Base-by-base conservation (phyloP, 64 coral and sea anemone genomes). In the Montipora cactus region DNA sequence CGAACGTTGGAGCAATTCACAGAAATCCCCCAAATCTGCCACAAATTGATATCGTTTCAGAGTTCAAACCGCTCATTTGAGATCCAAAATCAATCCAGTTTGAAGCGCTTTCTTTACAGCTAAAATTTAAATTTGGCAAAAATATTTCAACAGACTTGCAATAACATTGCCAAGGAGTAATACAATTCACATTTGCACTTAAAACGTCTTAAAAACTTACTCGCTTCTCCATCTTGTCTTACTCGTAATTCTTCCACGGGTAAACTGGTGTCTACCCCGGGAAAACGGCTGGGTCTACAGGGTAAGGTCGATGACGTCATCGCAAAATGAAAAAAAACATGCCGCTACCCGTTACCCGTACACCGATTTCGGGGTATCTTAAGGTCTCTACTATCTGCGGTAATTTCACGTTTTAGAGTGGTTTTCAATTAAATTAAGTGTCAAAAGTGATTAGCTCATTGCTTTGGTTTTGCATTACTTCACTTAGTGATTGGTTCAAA, bases 111-210 rank as follows among this genome's bases (percentile, higher is more conserved):
- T 88, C 84, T 77, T 89, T 89, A 79, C 88, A 78, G 88, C 88
- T 90, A 19, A 89, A 90, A 90, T 79, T 79, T n/a, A 79, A 79
- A 89, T 76, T 90, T 90, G 88, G 88, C 52, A 67, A 68, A 90
- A 90, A 90, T 79, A 90, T 90, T 79, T 90, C 22, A 90, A 79
- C 88, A 90, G 73, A 90, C 88, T 90, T 90, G 76, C 75, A 67
- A 90, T 79, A 89, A 44, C 50, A 89, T 89, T 89, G 87, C 87
- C 87, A 74, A 89, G 72, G 18, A 89, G 87, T 89, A 22, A 89
- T 77, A 89, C 87, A 89, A 89, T 89, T 89, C 57, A 89, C 71
- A 89, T 66, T 66, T 66, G 61, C 15, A 66, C 61, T 66, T 66
- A 66, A 66, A 66, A 66, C 61, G 61, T 87, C 59, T 28, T 52